Evolutionary conservation across 2,113 vertebrate genomes (phyloP).

Genomic region (Amblyopsis rosae): DNA sequence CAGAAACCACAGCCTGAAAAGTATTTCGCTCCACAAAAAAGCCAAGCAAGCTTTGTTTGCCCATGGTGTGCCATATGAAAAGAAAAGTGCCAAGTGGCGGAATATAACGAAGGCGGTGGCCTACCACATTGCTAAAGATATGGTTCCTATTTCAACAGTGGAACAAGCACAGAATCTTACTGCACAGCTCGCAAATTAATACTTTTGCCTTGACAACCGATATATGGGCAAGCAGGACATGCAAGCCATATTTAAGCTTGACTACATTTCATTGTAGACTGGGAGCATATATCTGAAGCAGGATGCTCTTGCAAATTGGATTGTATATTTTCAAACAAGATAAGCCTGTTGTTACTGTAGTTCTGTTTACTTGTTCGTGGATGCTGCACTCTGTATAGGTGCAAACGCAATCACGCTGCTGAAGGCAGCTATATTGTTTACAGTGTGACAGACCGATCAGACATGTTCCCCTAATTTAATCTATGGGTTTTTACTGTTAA

Average conservation of each 20-base stretch:
- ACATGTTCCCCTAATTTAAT: too few species aligned
- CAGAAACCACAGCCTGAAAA: neutral
- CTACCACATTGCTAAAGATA: conserved; percentile 14
- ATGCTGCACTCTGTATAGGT: too few species aligned
- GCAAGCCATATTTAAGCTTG: neutral
- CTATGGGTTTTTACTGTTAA: too few species aligned
- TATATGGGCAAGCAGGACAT: neutral
- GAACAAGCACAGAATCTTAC: neutral
- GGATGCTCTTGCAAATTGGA: conserved; percentile 17
- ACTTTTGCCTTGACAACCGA: conserved; percentile 1
- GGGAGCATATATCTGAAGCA: conserved; percentile 13
- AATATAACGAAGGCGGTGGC: neutral
- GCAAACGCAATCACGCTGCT: too few species aligned
- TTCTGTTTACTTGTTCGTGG: too few species aligned
- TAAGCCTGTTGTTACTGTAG: too few species aligned
- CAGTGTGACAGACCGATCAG: too few species aligned
- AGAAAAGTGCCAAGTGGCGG: too few species aligned
- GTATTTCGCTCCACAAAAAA: conserved; percentile 5
- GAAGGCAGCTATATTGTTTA: too few species aligned
- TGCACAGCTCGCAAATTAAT: neutral
- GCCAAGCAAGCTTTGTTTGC: neutral
- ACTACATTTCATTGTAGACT: neutral
- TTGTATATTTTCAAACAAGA: too few species aligned
- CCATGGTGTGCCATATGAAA: too few species aligned
- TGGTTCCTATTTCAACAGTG: conserved; percentile 1